Percentiles rank a stretch among this genome's conserved stretches.
These are phyloP conservation scores for Theonella swinhoei DNA, from an alignment of 37 sponge, comb jelly and placozoan genomes.

Conservation along the genomic window DNA sequence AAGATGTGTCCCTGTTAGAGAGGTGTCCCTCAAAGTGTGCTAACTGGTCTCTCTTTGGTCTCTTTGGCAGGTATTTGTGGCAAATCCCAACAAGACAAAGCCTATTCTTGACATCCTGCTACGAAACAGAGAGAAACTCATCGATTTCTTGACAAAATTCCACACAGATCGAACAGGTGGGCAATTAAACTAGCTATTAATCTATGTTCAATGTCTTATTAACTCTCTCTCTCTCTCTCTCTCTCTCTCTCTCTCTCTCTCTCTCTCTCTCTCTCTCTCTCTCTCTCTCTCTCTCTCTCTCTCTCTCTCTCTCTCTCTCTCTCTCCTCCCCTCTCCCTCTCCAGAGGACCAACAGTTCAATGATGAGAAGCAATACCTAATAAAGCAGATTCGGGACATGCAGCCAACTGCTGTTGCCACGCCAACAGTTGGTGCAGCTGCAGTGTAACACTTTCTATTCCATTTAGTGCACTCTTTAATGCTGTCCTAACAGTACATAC, in stretches of 20 bases:
- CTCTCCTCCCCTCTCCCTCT: slow-evolving; percentile 18
- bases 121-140: slow-evolving; percentile 91
- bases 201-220: too few relatives aligned
- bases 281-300: slow-evolving; percentile 24
- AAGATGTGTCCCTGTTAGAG: background rate
- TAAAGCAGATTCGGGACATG: slow-evolving; percentile 93
- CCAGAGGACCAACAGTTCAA: slow-evolving; percentile 99
- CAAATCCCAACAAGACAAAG: slow-evolving; percentile 97
- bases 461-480: too few relatives aligned
- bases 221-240: too few relatives aligned
- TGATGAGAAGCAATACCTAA: slow-evolving; percentile 96
- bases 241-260: slow-evolving; percentile 29
- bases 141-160: slow-evolving; percentile 93
- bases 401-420: slow-evolving; percentile 22
- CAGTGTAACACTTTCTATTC: background rate
- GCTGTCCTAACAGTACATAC: too few relatives aligned
- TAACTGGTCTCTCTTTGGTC: background rate
- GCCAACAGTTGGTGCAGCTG: slow-evolving; percentile 12
- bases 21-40: slow-evolving; percentile 1
- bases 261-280: slow-evolving; percentile 6
- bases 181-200: background rate
- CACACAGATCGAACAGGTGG: slow-evolving; percentile 97
- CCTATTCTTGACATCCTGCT: slow-evolving; percentile 91
- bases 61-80: slow-evolving; percentile 92
- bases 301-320: slow-evolving; percentile 45